Conservation (phyloP, 2,113 vertebrate genomes). For the Catagonus wagneri region DNA sequence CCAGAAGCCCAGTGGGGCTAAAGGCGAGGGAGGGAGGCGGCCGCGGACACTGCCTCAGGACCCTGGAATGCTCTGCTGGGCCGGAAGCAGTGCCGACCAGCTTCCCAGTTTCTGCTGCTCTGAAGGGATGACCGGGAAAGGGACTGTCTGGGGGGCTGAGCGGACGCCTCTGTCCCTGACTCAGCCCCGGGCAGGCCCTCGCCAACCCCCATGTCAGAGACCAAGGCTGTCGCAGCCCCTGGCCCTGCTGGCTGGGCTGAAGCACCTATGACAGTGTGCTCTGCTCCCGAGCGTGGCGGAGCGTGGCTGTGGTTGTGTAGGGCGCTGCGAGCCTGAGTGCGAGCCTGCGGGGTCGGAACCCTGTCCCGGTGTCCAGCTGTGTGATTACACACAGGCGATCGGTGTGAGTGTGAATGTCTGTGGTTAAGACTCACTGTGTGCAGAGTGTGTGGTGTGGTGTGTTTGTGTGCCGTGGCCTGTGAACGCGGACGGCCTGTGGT, state of each 20-base stretch:
- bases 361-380: not conserved
- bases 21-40: not conserved
- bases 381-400: not conserved
- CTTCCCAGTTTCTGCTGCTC: not conserved
- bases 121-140: not conserved
- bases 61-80: slow-evolving; percentile 46
- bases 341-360: not conserved
- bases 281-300: fast-evolving
- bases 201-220: not conserved
- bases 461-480: not conserved
- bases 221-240: not conserved
- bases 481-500: not conserved
- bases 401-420: fast-evolving
- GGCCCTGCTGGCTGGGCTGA: not conserved
- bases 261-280: not conserved
- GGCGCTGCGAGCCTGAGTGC: not conserved
- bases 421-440: too few relatives aligned
- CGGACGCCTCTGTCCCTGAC: not conserved
- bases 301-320: not conserved
- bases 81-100: not conserved
- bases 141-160: not conserved
- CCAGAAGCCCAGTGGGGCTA: not conserved
- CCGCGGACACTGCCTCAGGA: not conserved
- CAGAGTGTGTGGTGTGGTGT: fast-evolving
- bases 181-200: not conserved